These are phyloP conservation scores for Neotragus pygmaeus DNA, from an alignment of 2,113 vertebrate genomes.

Conservation along the genomic window DNA sequence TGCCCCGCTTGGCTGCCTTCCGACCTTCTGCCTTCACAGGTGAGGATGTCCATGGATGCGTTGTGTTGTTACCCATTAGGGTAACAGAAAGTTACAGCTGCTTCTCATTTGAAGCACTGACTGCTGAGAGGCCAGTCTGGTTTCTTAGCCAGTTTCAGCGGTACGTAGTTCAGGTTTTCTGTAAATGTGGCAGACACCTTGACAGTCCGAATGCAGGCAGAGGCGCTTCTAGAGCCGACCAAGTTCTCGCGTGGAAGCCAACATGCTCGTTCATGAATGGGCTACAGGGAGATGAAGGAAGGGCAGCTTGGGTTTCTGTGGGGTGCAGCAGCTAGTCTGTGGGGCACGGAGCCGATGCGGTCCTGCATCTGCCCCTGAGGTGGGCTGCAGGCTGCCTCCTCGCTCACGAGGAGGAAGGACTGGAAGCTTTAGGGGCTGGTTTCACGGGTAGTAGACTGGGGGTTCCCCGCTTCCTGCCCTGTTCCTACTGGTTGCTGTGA, in stretches of 20 bases:
- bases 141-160: background rate
- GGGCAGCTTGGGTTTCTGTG: background rate
- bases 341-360: no score
- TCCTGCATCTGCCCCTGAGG: background rate
- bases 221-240: background rate
- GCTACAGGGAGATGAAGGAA: background rate
- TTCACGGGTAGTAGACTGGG: background rate
- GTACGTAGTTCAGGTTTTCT: background rate
- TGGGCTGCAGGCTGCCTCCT: background rate
- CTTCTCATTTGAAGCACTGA: background rate
- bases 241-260: background rate
- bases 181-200: background rate
- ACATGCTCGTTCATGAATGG: background rate
- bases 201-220: background rate
- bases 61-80: background rate
- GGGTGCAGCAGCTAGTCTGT: background rate
- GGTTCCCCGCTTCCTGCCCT: background rate
- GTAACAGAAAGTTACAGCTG: background rate
- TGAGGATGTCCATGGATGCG: slow-evolving; percentile 62
- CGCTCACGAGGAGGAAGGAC: background rate
- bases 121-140: background rate
- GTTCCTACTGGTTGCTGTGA: background rate
- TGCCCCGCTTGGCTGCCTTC: slow-evolving; percentile 96
- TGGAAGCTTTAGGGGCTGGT: background rate
- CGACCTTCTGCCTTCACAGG: slow-evolving; percentile 95